Evolutionary conservation across 1,140 invertebrate species (phyloP).

Genomic region (Papilio polytes): DNA sequence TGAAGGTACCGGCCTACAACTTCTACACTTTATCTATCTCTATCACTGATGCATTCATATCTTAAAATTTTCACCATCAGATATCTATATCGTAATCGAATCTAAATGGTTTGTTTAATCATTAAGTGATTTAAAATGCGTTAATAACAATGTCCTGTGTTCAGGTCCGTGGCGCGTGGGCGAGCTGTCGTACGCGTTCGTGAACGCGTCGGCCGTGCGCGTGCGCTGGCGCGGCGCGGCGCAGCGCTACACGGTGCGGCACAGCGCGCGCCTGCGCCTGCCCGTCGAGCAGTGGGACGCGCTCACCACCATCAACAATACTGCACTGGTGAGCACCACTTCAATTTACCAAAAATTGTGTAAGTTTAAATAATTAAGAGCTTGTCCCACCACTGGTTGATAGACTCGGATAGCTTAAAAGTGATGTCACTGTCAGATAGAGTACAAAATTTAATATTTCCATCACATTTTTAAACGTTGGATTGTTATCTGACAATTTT

Average conservation of each 20-base stretch:
- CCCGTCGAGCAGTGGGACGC: constrained; percentile 66
- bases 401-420: too few relatives aligned
- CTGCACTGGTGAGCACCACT: constrained; percentile 56
- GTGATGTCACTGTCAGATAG: too few relatives aligned
- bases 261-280: constrained; percentile 58
- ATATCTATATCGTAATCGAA: too few relatives aligned
- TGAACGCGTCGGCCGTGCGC: constrained; percentile 55
- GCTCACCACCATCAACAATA: constrained; percentile 54
- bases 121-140: too few relatives aligned
- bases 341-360: not conserved
- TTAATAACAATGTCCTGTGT: not conserved
- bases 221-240: constrained; percentile 60
- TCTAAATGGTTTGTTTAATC: too few relatives aligned
- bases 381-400: too few relatives aligned
- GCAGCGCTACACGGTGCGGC: constrained; percentile 62
- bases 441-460: too few relatives aligned
- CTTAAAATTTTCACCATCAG: too few relatives aligned
- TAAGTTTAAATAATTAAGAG: not conserved
- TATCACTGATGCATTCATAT: too few relatives aligned
- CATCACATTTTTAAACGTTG: too few relatives aligned
- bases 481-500: too few relatives aligned
- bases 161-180: constrained; percentile 54
- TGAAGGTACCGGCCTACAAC: constrained; percentile 49
- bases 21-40: too few relatives aligned
- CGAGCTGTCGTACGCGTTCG: constrained; percentile 56